These are phyloP conservation scores for Bolinopsis microptera DNA, from an alignment of 37 sponge, comb jelly and placozoan species.

Conservation along the genomic window DNA sequence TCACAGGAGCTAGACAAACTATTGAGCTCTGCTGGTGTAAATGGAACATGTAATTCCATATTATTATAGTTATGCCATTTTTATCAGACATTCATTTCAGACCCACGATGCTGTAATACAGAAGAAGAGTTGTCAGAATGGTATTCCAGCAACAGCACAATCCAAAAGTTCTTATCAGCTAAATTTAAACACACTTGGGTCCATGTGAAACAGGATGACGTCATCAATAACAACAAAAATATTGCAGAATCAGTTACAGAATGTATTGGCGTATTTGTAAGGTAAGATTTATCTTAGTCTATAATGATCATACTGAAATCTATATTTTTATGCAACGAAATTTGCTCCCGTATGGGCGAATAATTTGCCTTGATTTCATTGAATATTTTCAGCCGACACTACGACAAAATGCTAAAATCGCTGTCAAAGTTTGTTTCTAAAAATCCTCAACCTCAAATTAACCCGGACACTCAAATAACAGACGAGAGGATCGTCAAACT, in stretches of 20 bases:
- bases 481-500: constrained; percentile 15
- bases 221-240: background rate
- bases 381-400: constrained; percentile 23
- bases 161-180: background rate
- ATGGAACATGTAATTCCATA: too few relatives aligned
- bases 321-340: too few relatives aligned
- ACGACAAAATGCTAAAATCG: constrained; percentile 1
- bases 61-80: too few relatives aligned
- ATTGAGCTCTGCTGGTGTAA: too few relatives aligned
- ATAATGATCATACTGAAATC: too few relatives aligned
- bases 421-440: constrained; percentile 11
- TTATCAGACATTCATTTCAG: background rate
- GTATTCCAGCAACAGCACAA: constrained; percentile 19
- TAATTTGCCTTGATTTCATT: too few relatives aligned
- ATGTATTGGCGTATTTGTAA: constrained; percentile 33
- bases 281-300: too few relatives aligned
- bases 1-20: too few relatives aligned
- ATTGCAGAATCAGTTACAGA: constrained; percentile 15
- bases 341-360: too few relatives aligned
- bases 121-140: background rate
- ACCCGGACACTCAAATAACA: background rate
- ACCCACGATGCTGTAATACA: constrained; percentile 1
- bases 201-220: background rate
- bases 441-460: background rate
- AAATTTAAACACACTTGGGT: constrained; percentile 55